Percentiles rank a stretch among this genome's conserved stretches.
Evolutionary conservation across 2,888 invertebrate species (phyloP).

Genomic region (Caenorhabditis plicata): DNA sequence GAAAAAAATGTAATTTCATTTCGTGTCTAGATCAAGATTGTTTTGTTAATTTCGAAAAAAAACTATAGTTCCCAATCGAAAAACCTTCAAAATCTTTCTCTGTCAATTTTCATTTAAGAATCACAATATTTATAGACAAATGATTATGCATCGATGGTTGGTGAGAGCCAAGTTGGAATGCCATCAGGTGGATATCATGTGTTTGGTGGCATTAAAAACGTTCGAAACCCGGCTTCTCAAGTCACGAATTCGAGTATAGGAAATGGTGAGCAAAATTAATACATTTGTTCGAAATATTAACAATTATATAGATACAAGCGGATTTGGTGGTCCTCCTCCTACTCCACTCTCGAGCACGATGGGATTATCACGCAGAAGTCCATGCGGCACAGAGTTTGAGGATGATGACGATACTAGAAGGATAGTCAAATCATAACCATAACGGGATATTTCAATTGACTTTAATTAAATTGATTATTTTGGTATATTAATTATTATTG

Average conservation of each 20-base stretch:
- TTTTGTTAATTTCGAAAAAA: too few relatives aligned
- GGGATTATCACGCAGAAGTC: conserved; percentile 29
- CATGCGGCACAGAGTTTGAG: conserved; percentile 31
- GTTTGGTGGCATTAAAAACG: conserved; percentile 5
- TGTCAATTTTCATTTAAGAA: too few relatives aligned
- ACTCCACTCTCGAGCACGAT: conserved; percentile 31
- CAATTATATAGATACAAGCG: conserved; percentile 21
- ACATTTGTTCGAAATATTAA: not conserved
- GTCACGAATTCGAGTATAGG: conserved; percentile 25
- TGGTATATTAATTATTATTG: not conserved
- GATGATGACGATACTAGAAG: conserved; percentile 31
- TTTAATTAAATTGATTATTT: not conserved
- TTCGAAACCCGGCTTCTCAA: conserved; percentile 12
- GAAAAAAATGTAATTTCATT: too few relatives aligned
- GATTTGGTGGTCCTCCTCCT: conserved; percentile 32
- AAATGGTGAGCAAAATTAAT: conserved; percentile 12
- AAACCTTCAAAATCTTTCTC: too few relatives aligned
- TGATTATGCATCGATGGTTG: conserved; percentile 61
- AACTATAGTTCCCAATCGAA: too few relatives aligned
- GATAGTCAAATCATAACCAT: conserved; percentile 15
- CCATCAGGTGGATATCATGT: conserved; percentile 13
- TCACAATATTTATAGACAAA: too few relatives aligned
- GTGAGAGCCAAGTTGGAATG: conserved; percentile 29
- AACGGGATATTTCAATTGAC: not conserved
- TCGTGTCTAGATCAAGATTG: too few relatives aligned